Evolutionary conservation across 1,140 invertebrate genomes (phyloP).

Genomic region (Oedothorax gibbosus): DNA sequence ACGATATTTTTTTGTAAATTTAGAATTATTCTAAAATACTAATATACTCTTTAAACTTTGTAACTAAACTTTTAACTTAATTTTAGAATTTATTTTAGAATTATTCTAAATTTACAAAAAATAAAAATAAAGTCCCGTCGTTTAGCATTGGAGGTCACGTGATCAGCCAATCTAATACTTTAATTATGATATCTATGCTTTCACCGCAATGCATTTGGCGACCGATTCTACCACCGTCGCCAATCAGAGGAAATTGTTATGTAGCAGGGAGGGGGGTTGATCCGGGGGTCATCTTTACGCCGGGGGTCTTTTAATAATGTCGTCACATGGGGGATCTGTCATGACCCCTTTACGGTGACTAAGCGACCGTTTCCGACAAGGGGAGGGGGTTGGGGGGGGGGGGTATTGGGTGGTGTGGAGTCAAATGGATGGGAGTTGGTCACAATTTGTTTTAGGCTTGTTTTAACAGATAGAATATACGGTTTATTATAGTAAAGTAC

Average conservation of each 20-base stretch:
- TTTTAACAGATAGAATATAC: neutral
- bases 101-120: no score
- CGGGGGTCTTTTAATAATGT: constrained; percentile 55
- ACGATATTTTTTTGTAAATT: no score
- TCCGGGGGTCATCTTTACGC: constrained; percentile 48
- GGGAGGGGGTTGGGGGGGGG: neutral
- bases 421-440: neutral
- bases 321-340: constrained; percentile 48
- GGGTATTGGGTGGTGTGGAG: neutral
- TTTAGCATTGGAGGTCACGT: no score
- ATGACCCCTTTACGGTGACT: constrained; percentile 32
- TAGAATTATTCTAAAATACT: no score
- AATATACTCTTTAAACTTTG: no score
- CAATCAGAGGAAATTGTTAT: constrained; percentile 52
- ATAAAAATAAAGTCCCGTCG: no score
- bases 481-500: neutral
- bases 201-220: neutral
- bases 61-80: no score
- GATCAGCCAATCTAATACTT: no score
- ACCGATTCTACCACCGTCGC: constrained; percentile 14
- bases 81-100: no score
- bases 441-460: neutral
- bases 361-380: constrained; percentile 34
- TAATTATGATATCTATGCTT: no score
- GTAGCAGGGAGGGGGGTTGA: constrained; percentile 43